Base-by-base conservation (phyloP, 2,797 vertebrate genomes). In the Tragelaphus oryx region DNA sequence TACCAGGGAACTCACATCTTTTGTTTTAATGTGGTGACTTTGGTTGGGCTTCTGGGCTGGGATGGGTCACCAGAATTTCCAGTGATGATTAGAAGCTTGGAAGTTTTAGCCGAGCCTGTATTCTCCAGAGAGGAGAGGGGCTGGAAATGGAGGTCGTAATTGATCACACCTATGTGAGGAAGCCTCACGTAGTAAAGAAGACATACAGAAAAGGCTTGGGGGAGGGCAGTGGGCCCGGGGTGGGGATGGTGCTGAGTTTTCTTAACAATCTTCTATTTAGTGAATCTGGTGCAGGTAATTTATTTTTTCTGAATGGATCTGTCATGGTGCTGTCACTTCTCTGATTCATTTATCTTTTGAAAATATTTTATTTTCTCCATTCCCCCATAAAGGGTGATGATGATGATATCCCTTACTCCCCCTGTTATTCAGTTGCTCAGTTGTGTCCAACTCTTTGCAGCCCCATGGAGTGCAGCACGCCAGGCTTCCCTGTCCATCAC, bases 261-360 rank as follows among this genome's bases (percentile, higher is more conserved):
- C 55, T 62, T 62, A 76, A 41, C 26, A 60, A 16, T 54, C 33
- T 94, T 76, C 81, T 89, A 1, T 79, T 93, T 46, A 85, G 74
- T 85, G 33, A 33, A 28, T 86, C 44, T 75, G 26, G 37, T n/a
- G 41, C n/a, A 81, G 68, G 37, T 90, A 62, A 55, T 91, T 91
- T 94, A 54, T 91, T 92, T 95, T 84, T 92, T 84, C 65, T 78
- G 60, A 88, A 50, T 78, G 50, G 71, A 54, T 26, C 60, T 83
- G 26, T 62, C 48, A 52, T 76, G 44, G 44, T 76, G 62, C 14
- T 94, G 30, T 89, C 30, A 62, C 18, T 80, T 92, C 18, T 81
- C 33, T 68, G 76, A 84, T 41, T 68, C n/a, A 68, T 54, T 1
- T 24, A 37, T 52, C 22, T 81, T 93, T 91, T 55, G 44, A 48